Evolutionary conservation across 2,113 vertebrate genomes (phyloP), one percentile per base, ranked within the genome.

Genomic region (Paraplagusia blochii): DNA sequence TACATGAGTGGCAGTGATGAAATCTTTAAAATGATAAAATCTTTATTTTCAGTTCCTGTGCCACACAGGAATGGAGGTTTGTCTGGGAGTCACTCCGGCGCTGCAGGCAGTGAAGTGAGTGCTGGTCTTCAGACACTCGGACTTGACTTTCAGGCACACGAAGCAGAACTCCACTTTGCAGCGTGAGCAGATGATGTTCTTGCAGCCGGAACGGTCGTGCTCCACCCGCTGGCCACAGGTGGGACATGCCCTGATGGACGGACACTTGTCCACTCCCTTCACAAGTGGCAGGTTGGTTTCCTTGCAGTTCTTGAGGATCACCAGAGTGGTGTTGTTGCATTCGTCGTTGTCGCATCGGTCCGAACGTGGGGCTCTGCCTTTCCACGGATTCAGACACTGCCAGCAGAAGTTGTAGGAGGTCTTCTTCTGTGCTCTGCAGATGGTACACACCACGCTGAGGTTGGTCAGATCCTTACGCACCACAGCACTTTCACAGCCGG

Each of bases 101-200:
- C 52, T 66, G 63, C 90, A 91, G 35, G 51, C n/a, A 2, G 42
- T n/a, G 70, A 9, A 91, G 69, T 88, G n/a, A 1, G 66, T 40
- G 39, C 76, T 87, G 0, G 69, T 85, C 35, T 58, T 0, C 16
- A 80, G 43, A 61, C 89, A 91, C 9, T 19, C 45, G 0, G 54
- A 8, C 0, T 79, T 90, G 0, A 82, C 66, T 62, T 90, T 88
- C 66, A 91, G 77, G 14, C 90, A 91, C 55, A 87, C 75, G 9
- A 91, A 91, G 76, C 90, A 90, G 75, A 91, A 91, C 85, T 90
- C 88, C 2, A 81, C 16, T 57, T 75, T 74, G 42, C 90, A 91
- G 50, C 88, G 85, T 13, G 71, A 69, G 45, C 90, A 91, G 58
- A 80, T 69, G 72, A 91, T 56, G 70, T 90, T 90, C 72, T 91